Percentiles rank a stretch among this genome's conserved stretches.
Evolutionary conservation across 2,797 vertebrate species (phyloP).

Genomic region (Parauchenoglanis ngamensis): DNA sequence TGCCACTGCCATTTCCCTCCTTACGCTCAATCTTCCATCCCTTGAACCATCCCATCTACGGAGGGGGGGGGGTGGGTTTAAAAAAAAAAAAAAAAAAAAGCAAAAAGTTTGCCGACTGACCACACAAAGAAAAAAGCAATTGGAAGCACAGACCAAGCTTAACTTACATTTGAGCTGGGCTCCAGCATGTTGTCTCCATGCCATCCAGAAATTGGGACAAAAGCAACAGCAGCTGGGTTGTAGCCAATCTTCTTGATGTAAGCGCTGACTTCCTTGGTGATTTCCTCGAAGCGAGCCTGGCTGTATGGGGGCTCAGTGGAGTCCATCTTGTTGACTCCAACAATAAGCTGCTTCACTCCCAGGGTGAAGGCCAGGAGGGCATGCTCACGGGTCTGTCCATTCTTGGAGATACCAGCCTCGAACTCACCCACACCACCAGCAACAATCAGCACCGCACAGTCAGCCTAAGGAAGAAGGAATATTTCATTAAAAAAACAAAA

Average conservation of each 20-base stretch:
- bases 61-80: too few species aligned
- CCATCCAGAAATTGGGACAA: conserved; percentile 81
- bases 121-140: too few species aligned
- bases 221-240: conserved; percentile 76
- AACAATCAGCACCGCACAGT: conserved; percentile 81
- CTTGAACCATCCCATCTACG: conserved; percentile 62
- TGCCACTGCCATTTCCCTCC: conserved; percentile 58
- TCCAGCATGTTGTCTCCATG: conserved; percentile 86
- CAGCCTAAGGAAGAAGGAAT: conserved; percentile 65
- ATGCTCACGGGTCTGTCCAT: conserved; percentile 82
- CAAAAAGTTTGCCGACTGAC: neutral
- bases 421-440: conserved; percentile 81
- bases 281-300: conserved; percentile 78
- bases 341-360: conserved; percentile 80
- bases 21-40: conserved; percentile 70
- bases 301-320: conserved; percentile 82
- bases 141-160: too few species aligned
- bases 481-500: too few species aligned
- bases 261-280: conserved; percentile 79
- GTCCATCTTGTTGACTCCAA: conserved; percentile 84
- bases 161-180: conserved; percentile 69
- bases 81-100: neutral
- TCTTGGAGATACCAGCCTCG: conserved; percentile 82
- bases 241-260: conserved; percentile 88
- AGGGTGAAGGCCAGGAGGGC: conserved; percentile 79